These are phyloP conservation scores for Myotis vivesi DNA, from an alignment of 2,797 vertebrate species.

Conservation along the genomic window DNA sequence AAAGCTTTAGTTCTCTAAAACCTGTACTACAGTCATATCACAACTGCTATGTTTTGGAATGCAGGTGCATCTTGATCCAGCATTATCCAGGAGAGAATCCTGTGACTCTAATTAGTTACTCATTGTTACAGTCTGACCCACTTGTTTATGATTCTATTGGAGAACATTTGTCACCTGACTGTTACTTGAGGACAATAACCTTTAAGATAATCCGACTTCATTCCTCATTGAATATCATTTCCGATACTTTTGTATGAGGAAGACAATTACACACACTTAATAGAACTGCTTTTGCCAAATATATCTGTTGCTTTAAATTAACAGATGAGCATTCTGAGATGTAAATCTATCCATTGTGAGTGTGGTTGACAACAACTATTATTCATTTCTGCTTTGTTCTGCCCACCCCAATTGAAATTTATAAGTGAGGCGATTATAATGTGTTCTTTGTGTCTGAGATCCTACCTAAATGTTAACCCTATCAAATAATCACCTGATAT, in stretches of 20 bases:
- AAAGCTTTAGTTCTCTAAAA: neutral
- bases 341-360: neutral
- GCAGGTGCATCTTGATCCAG: neutral
- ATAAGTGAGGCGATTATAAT: neutral
- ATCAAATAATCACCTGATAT: neutral
- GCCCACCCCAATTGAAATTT: neutral
- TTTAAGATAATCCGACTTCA: constrained; percentile 32
- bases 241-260: neutral
- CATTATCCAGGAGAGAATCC: neutral
- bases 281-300: neutral
- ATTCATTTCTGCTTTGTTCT: neutral
- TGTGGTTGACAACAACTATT: neutral
- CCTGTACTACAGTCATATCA: neutral
- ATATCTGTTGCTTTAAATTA: neutral
- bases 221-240: neutral
- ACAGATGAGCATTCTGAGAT: neutral
- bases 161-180: neutral
- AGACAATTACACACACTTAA: neutral
- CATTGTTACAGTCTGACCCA: neutral
- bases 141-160: neutral
- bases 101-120: neutral
- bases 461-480: neutral
- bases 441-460: neutral
- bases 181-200: neutral
- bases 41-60: neutral